These are phyloP conservation scores for Trichosurus vulpecula DNA, from an alignment of 2,797 vertebrate genomes.

Conservation along the genomic window DNA sequence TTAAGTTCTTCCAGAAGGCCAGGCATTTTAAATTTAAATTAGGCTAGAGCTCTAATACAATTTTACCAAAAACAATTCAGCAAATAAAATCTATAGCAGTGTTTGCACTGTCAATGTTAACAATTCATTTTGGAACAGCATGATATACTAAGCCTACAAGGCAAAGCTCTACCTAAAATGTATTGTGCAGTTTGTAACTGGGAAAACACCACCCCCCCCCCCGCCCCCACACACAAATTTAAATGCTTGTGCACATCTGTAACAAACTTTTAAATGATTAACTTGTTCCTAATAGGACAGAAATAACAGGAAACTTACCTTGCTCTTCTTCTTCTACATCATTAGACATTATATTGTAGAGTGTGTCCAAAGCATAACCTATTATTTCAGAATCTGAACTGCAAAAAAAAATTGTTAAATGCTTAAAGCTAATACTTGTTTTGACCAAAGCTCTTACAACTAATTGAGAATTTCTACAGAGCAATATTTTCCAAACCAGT, in stretches of 20 bases:
- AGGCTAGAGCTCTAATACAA: neutral
- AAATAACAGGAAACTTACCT: constrained; percentile 86
- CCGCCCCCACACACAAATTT: neutral
- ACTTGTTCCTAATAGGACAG: constrained; percentile 13
- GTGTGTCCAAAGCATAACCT: constrained; percentile 97
- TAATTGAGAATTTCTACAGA: neutral
- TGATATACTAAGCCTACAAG: neutral
- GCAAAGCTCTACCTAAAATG: neutral
- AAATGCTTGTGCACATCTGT: neutral
- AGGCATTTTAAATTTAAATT: neutral
- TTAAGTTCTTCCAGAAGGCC: neutral
- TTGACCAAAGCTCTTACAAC: neutral
- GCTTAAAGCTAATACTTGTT: neutral
- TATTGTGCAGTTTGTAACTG: neutral
- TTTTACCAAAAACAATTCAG: neutral
- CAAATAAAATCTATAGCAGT: neutral
- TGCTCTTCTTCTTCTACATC: constrained; percentile 96
- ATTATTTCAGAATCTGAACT: constrained; percentile 99
- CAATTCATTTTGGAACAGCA: neutral
- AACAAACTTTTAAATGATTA: neutral
- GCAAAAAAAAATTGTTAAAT: constrained; percentile 80
- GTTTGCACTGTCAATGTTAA: neutral
- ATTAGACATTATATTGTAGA: constrained; percentile 97
- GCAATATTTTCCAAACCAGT: neutral
- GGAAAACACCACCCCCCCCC: rapidly evolving